Evolutionary conservation across 2,888 invertebrate genomes (phyloP).

Genomic region (Latrodectus elegans): DNA sequence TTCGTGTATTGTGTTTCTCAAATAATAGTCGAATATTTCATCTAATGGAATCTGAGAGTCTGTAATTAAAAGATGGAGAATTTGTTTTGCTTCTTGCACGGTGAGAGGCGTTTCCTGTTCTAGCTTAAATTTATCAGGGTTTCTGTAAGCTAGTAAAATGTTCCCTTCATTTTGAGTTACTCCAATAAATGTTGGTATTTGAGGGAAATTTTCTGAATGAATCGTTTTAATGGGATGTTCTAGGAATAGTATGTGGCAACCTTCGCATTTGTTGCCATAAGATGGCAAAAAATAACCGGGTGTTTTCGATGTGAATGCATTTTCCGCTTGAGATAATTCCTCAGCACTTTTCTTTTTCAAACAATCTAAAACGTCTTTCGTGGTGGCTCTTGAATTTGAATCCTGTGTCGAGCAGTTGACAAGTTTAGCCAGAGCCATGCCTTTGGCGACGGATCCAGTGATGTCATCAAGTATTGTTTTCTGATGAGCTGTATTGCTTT

Average conservation of each 20-base stretch:
- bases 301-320: not conserved
- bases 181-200: not conserved
- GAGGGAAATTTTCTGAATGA: not conserved
- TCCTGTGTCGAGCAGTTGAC: not conserved
- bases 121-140: not conserved
- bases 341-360: not conserved
- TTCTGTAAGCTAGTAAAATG: not conserved
- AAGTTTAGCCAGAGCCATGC: not conserved
- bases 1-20: not conserved
- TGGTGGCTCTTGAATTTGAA: not conserved
- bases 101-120: not conserved
- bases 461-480: not conserved
- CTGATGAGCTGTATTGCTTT: not conserved
- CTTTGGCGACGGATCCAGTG: not conserved
- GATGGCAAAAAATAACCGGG: not conserved
- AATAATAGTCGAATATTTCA: not conserved
- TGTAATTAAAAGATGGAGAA: not conserved
- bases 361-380: not conserved
- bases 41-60: not conserved
- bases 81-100: not conserved
- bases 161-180: not conserved
- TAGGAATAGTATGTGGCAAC: not conserved
- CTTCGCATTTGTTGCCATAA: not conserved
- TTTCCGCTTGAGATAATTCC: not conserved
- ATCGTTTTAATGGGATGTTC: not conserved